Percentiles rank a stretch among this genome's conserved stretches.
Conservation (phyloP, 30 jellyfish, hydroid and myxozoan genomes). For the Chrysaora quinquecirrha region DNA sequence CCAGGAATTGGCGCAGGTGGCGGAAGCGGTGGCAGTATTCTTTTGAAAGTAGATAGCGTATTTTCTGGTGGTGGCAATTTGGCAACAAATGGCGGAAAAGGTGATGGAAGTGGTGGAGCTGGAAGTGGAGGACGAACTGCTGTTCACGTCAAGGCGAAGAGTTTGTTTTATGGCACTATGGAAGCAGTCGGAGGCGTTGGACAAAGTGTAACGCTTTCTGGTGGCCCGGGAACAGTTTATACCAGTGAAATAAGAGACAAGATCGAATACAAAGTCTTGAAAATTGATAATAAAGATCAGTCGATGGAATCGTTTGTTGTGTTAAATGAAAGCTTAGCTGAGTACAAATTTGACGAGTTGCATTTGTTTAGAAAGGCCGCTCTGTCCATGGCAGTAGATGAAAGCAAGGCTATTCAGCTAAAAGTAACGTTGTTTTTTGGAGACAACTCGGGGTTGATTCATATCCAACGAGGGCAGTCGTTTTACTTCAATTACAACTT, state of each 20-base stretch:
- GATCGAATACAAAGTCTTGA: constrained; percentile 26
- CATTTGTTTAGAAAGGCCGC: constrained; percentile 50
- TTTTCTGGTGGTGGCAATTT: constrained; percentile 58
- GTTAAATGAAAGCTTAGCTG: constrained; percentile 40
- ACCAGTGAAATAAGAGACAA: constrained; percentile 58
- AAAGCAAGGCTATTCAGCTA: not conserved
- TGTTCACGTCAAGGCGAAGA: constrained; percentile 33
- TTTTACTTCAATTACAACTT: constrained; percentile 39
- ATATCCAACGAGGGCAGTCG: constrained; percentile 30
- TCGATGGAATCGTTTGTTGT: constrained; percentile 20
- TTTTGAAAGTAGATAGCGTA: constrained; percentile 17
- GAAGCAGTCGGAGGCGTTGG: constrained; percentile 49
- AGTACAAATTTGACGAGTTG: constrained; percentile 47
- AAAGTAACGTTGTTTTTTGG: constrained; percentile 29
- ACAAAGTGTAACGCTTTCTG: constrained; percentile 4
- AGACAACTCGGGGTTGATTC: constrained; percentile 65
- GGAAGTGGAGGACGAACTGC: constrained; percentile 72
- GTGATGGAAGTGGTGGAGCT: constrained; percentile 62
- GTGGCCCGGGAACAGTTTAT: constrained; percentile 68
- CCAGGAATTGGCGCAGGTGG: constrained; percentile 52
- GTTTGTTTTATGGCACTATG: constrained; percentile 35
- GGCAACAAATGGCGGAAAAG: constrained; percentile 58
- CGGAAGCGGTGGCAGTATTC: constrained; percentile 70
- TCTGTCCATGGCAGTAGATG: constrained; percentile 1
- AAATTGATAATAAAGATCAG: constrained; percentile 24